phyloP scores from a whole-genome alignment of 2,797 vertebrate species.

The Glyptemys insculpta region DNA sequence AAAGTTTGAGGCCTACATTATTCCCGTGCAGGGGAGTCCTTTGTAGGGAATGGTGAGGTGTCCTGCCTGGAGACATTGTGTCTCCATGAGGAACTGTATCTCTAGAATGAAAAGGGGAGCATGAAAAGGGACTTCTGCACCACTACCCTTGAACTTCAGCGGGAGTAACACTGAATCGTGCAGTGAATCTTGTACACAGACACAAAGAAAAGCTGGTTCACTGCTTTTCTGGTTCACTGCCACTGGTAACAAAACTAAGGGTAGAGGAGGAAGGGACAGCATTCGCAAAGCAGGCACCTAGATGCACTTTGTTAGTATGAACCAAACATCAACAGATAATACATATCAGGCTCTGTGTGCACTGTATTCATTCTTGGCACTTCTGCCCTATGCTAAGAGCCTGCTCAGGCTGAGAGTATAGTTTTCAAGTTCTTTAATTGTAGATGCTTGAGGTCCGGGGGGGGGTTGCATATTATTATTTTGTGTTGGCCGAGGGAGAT shows the following conservation, averaged over 20 bases:
- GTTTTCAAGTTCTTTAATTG: not conserved
- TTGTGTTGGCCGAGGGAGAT: not conserved
- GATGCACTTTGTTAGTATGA: not conserved
- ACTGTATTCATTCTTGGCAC: not conserved
- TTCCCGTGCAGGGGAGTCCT: not conserved
- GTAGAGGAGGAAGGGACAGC: not conserved
- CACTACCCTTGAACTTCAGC: not conserved
- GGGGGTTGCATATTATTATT: not conserved
- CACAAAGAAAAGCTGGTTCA: not conserved
- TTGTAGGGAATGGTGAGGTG: not conserved
- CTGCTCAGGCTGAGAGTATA: not conserved
- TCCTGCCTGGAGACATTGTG: not conserved
- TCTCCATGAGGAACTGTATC: not conserved
- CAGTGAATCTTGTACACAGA: not conserved
- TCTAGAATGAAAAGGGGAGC: not conserved
- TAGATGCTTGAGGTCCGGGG: not conserved
- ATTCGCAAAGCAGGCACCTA: not conserved
- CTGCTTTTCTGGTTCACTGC: not conserved
- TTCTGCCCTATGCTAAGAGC: not conserved
- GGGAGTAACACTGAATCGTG: not conserved
- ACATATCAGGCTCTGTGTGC: rapidly evolving
- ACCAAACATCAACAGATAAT: not conserved
- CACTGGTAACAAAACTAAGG: not conserved
- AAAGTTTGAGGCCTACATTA: not conserved
- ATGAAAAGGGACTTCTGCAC: not conserved